Conservation (phyloP, 1,140 invertebrate species). For the Hylaeus anthracinus region DNA sequence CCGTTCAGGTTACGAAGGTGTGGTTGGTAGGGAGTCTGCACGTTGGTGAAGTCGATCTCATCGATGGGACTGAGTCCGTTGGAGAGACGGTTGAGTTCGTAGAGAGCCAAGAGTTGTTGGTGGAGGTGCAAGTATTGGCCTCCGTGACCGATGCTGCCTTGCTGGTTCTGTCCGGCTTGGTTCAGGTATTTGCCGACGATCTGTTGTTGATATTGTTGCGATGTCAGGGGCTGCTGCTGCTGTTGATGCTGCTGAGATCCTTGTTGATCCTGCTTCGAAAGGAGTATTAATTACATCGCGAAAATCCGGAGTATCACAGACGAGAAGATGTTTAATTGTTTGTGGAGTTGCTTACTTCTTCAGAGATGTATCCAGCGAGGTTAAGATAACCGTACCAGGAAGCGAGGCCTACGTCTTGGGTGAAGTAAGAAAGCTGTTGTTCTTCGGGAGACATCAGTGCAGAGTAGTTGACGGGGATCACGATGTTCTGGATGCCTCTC, state of each 20-base stretch:
- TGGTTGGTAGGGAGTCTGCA: slow-evolving; percentile 84
- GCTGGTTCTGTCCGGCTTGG: slow-evolving; percentile 75
- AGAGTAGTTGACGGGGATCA: slow-evolving; percentile 82
- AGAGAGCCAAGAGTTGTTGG: slow-evolving; percentile 80
- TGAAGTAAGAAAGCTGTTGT: slow-evolving; percentile 86
- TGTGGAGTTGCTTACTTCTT: slow-evolving; percentile 59
- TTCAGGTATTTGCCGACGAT: slow-evolving; percentile 47
- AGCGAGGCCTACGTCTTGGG: slow-evolving; percentile 88
- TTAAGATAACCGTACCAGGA: slow-evolving; percentile 85
- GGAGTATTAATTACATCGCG: too few species aligned
- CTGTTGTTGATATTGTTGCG: slow-evolving; percentile 39
- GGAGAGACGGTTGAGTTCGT: slow-evolving; percentile 80
- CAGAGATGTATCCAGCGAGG: slow-evolving; percentile 81
- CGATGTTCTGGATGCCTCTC: slow-evolving; percentile 53
- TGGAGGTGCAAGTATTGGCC: slow-evolving; percentile 80
- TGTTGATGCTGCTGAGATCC: slow-evolving; percentile 5
- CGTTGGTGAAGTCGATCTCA: slow-evolving; percentile 77
- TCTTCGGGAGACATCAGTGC: slow-evolving; percentile 79
- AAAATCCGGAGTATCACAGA: too few species aligned
- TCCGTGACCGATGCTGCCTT: slow-evolving; percentile 71
- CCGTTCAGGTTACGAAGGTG: slow-evolving; percentile 84
- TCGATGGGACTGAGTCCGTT: slow-evolving; percentile 78
- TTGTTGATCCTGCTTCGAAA: neutral
- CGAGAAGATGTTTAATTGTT: neutral
- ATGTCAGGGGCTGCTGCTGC: slow-evolving; percentile 11